Conservation (phyloP, 2,797 vertebrate genomes). For the Nothura maculosa region DNA sequence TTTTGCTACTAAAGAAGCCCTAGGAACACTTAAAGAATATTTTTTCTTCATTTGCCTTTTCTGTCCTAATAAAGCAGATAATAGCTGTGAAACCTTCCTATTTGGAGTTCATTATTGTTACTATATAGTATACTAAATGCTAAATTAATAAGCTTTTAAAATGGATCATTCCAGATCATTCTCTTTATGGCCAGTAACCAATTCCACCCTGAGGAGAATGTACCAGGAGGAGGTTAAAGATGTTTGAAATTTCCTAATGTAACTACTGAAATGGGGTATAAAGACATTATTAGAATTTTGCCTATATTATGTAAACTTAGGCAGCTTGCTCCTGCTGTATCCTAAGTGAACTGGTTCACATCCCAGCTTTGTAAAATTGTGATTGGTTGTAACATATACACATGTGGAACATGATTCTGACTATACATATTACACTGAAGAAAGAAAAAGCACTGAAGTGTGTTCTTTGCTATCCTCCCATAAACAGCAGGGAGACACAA, state of each 20-base stretch:
- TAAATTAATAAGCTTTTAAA: slow-evolving; percentile 1
- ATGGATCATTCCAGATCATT: background rate
- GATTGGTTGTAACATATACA: background rate
- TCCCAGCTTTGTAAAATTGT: background rate
- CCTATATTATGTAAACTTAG: background rate
- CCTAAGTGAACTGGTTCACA: background rate
- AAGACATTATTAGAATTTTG: background rate
- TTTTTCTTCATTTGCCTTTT: background rate
- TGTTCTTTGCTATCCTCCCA: no score
- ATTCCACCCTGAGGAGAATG: background rate
- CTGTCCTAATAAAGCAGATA: background rate
- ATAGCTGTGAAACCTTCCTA: background rate
- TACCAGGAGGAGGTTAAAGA: background rate
- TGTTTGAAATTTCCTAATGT: background rate
- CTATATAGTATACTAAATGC: slow-evolving; percentile 2
- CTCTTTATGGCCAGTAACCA: background rate
- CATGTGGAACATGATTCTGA: background rate
- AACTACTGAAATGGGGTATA: background rate
- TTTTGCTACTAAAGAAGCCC: background rate
- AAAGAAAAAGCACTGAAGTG: background rate
- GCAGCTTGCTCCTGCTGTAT: background rate
- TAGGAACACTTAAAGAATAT: background rate
- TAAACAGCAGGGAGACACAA: background rate
- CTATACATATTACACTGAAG: background rate
- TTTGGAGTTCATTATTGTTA: background rate